phyloP scores from a whole-genome alignment of 2,888 invertebrate genomes.

The Drosophila rubida region DNA sequence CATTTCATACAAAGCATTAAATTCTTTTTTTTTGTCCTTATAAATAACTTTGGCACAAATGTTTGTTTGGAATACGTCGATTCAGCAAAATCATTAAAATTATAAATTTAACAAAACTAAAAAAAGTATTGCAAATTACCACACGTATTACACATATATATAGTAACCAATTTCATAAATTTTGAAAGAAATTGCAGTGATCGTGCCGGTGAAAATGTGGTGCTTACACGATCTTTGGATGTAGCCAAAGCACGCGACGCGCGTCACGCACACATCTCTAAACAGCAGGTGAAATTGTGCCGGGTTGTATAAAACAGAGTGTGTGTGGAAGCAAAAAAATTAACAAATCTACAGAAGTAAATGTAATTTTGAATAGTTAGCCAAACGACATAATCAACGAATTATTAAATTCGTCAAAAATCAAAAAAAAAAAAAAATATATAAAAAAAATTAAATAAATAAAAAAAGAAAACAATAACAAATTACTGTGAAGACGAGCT shows the following conservation, averaged over 20 bases:
- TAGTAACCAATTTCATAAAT: too few species aligned
- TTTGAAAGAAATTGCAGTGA: neutral
- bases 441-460: neutral
- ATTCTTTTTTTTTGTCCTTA: neutral
- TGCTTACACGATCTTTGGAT: neutral
- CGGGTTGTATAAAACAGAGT: slow-evolving; percentile 48
- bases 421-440: slow-evolving; percentile 10
- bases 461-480: slow-evolving; percentile 7
- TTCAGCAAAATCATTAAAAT: neutral
- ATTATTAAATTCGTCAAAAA: slow-evolving; percentile 29
- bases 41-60: neutral
- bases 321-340: slow-evolving; percentile 22
- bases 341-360: slow-evolving; percentile 6
- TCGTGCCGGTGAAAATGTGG: neutral
- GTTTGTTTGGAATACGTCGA: neutral
- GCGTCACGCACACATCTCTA: slow-evolving; percentile 42
- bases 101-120: neutral
- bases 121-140: neutral
- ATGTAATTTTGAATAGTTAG: slow-evolving; percentile 12
- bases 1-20: neutral
- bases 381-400: slow-evolving; percentile 24
- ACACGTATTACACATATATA: too few species aligned
- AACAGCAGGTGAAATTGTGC: slow-evolving; percentile 57
- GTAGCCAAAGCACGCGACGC: neutral
- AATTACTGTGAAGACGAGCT: slow-evolving; percentile 26